phyloP scores from a whole-genome alignment of 2,888 invertebrate genomes.

The Drosophila percnosoma region DNA sequence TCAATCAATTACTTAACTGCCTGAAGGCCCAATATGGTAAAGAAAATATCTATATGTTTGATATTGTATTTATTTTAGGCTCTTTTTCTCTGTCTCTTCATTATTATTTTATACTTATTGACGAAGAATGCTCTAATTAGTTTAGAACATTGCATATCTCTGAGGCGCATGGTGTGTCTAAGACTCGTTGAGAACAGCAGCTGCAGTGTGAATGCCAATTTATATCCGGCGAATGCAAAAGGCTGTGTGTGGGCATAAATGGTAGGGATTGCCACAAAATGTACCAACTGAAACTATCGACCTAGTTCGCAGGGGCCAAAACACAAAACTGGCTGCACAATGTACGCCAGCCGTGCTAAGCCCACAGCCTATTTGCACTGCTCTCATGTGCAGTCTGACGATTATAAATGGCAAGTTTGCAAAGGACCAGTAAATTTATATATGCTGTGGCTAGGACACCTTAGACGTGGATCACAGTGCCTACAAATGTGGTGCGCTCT shows the following conservation, averaged over 20 bases:
- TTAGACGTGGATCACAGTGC: slow-evolving; percentile 12
- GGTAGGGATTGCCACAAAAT: slow-evolving; percentile 13
- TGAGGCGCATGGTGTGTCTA: not conserved
- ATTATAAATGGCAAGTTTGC: slow-evolving; percentile 66
- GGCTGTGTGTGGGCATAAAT: not conserved
- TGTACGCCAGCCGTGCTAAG: not conserved
- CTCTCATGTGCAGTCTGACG: slow-evolving; percentile 47
- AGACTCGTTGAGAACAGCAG: not conserved
- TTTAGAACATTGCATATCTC: not conserved
- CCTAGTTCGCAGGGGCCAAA: slow-evolving; percentile 9
- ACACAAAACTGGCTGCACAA: not conserved
- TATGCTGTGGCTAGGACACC: slow-evolving; percentile 33
- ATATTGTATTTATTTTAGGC: not conserved
- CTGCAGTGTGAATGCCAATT: not conserved
- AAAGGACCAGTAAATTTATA: slow-evolving; percentile 34
- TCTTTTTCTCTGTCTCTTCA: no score
- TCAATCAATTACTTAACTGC: slow-evolving; percentile 55
- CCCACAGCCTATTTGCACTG: slow-evolving; percentile 24
- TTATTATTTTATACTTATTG: not conserved
- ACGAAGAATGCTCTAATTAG: not conserved
- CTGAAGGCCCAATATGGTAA: slow-evolving; percentile 12
- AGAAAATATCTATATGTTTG: slow-evolving; percentile 22
- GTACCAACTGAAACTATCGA: slow-evolving; percentile 8
- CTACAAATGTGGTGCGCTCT: slow-evolving; percentile 17
- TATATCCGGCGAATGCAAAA: no score